These are phyloP conservation scores for Diabrotica virgifera DNA, from an alignment of 1,140 invertebrate species.

Conservation along the genomic window DNA sequence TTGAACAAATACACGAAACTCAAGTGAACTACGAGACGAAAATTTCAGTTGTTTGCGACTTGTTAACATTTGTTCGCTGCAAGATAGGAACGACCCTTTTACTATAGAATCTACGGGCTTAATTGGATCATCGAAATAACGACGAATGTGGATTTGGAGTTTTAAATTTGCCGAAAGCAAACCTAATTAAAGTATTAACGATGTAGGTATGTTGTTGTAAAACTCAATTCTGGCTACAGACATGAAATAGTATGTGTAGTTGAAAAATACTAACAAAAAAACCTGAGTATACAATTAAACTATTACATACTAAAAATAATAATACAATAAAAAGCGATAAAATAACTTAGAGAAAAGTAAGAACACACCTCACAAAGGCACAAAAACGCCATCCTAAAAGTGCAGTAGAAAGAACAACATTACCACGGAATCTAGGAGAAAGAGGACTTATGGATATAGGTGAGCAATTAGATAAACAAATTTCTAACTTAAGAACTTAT, in stretches of 20 bases:
- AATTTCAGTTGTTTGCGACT: neutral
- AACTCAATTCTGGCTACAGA: neutral
- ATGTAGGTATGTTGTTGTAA: neutral
- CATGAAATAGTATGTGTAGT: neutral
- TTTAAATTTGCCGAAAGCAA: neutral
- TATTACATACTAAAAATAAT: too few relatives aligned
- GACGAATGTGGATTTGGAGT: neutral
- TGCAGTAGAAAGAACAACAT: too few relatives aligned
- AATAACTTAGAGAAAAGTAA: too few relatives aligned
- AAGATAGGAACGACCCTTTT: neutral
- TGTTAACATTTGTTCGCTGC: neutral
- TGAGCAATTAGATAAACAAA: too few relatives aligned
- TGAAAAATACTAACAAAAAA: too few relatives aligned
- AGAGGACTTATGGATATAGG: too few relatives aligned
- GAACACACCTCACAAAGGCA: too few relatives aligned
- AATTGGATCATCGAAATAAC: neutral
- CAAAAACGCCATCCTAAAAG: too few relatives aligned
- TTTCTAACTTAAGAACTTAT: too few relatives aligned
- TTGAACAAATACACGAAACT: neutral
- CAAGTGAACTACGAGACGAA: conserved; percentile 2
- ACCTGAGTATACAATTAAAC: too few relatives aligned
- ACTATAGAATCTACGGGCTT: neutral
- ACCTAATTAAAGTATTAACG: neutral
- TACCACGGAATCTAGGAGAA: too few relatives aligned
- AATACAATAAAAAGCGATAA: too few relatives aligned